Evolutionary conservation across 2,797 vertebrate species (phyloP), one percentile per base, ranked within the genome.

Genomic region (Argyrosomus regius): DNA sequence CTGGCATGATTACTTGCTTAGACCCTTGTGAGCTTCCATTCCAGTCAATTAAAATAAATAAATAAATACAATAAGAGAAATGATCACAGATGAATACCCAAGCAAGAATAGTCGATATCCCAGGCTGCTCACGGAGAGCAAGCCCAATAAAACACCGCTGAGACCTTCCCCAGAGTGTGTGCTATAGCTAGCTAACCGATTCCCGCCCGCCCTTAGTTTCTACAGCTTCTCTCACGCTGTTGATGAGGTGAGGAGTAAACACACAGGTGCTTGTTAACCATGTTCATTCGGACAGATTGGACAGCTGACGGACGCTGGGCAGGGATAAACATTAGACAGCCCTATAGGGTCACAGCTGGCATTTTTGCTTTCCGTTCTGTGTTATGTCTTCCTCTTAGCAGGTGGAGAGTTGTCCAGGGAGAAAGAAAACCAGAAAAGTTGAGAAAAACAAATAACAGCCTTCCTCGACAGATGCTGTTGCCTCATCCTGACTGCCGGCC

Each of bases 361-460:
- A 79, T 81, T 39, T 72, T 74, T 66, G 59, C 69, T 80, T 72
- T 78, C 50, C 11, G 49, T 59, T 75, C 56, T 56, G 48, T 77
- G 81, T 80, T 68, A 76, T 75, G 61, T 82, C 66, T 81, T 78
- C 61, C 53, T 85, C 80, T 54, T 50, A 81, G 85, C 80, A 71
- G 69, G 82, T 65, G 48, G 78, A 66, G 43, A 82, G 63, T 65
- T 75, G 60, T 86, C 82, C 85, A 62, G 53, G 74, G 82, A 75
- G 78, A 77, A 79, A 75, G 31, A 78, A 75, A 83, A 54, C 31
- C 74, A 82, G 73, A 87, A 88, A 90, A 88, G 72, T 81, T 78
- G 77, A 78, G 71, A 59, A 82, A 88, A 92, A 90, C 75, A 89
- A 90, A 91, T 82, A 86, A 92, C 75, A 84, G 84, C 69, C 83